Evolutionary conservation across 2,797 vertebrate genomes (phyloP).

Genomic region (Neopelma chrysocephalum): DNA sequence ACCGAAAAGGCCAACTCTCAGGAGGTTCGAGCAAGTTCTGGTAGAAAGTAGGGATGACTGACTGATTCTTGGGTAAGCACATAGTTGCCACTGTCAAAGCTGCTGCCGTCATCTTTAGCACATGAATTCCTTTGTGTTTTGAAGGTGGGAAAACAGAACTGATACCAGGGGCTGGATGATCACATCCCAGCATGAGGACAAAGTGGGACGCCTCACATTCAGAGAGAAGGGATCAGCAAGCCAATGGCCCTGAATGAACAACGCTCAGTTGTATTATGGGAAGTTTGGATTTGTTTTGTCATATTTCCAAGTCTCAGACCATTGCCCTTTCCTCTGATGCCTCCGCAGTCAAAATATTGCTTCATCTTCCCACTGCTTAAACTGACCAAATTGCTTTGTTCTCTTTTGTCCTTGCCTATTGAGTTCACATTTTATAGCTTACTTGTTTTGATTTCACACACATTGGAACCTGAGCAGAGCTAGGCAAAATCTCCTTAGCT

Average conservation of each 20-base stretch:
- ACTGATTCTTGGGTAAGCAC: neutral
- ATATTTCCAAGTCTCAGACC: neutral
- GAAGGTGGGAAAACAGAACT: neutral
- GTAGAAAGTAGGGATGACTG: constrained; percentile 16
- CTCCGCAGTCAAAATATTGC: constrained; percentile 12
- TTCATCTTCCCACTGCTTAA: constrained; percentile 17
- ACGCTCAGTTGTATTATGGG: neutral
- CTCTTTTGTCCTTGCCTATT: neutral
- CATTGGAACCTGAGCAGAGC: neutral
- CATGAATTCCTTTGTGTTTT: neutral
- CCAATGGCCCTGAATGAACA: neutral
- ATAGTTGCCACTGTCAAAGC: neutral
- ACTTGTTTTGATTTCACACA: neutral
- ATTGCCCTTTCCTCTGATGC: neutral
- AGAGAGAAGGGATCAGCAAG: neutral
- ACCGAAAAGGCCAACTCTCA: constrained; percentile 46
- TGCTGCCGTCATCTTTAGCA: neutral
- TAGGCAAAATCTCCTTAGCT: neutral
- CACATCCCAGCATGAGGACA: neutral
- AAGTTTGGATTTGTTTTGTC: neutral
- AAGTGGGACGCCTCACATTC: neutral
- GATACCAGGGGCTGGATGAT: neutral
- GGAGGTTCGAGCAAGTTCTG: constrained; percentile 69
- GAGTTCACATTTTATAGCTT: constrained; percentile 4
- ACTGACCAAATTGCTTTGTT: constrained; percentile 7